Percentiles rank a stretch among this genome's conserved stretches.
phyloP scores from a whole-genome alignment of 2,113 vertebrate genomes.

The Gulo gulo region DNA sequence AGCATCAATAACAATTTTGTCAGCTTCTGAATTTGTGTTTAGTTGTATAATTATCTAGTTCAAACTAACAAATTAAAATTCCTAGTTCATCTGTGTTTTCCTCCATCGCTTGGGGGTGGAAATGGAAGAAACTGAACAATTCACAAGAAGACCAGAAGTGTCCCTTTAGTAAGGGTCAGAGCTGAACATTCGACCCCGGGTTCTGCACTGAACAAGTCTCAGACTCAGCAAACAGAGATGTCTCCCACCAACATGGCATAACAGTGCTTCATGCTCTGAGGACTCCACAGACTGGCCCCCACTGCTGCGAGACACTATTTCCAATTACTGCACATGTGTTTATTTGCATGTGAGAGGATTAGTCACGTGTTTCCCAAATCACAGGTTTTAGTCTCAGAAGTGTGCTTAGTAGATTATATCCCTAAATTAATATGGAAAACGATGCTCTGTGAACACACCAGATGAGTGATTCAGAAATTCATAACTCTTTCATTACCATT shows the following conservation, averaged over 20 bases:
- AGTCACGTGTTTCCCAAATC: constrained; percentile 48
- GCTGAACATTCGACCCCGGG: not conserved
- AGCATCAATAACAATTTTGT: not conserved
- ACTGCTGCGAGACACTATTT: not conserved
- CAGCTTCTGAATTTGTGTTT: not conserved
- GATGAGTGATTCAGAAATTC: not conserved
- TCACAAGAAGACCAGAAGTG: not conserved
- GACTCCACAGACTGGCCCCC: not conserved
- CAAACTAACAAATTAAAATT: not conserved
- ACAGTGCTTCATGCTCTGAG: not conserved
- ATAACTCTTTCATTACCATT: not conserved
- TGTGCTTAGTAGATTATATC: constrained; percentile 24
- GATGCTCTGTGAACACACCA: constrained; percentile 14
- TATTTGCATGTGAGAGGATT: constrained; percentile 54
- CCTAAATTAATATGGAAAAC: constrained; percentile 56
- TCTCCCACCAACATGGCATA: not conserved
- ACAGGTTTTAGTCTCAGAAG: constrained; percentile 44
- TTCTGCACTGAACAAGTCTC: not conserved
- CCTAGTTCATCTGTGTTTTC: not conserved
- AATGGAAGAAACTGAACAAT: not conserved
- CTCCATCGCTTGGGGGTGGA: not conserved
- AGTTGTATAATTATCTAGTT: not conserved
- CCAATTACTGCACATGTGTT: not conserved
- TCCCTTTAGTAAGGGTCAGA: not conserved
- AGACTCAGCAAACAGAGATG: not conserved